phyloP scores from a whole-genome alignment of 2,888 invertebrate genomes.

The Metallyticus violacea region DNA sequence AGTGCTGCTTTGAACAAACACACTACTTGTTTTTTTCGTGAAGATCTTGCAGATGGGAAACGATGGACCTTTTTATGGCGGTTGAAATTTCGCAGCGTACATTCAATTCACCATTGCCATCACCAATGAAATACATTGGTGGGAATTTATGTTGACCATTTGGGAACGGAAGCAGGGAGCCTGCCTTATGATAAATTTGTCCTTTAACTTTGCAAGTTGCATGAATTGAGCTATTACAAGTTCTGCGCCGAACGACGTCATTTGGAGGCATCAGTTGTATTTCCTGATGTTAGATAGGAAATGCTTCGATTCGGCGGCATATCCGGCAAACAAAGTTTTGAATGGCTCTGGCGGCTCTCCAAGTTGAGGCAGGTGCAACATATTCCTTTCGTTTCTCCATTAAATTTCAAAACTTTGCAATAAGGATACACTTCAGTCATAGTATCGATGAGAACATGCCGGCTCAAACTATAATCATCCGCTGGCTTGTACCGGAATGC shows the following conservation, averaged over 20 bases:
- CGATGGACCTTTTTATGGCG: constrained; percentile 13
- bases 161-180: too few species aligned
- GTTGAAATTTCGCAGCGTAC: background rate
- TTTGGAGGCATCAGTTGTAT: background rate
- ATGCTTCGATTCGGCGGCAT: constrained; percentile 5
- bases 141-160: too few species aligned
- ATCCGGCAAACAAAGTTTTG: constrained; percentile 20
- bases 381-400: background rate
- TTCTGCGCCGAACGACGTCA: background rate
- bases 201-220: background rate
- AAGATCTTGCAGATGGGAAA: constrained; percentile 4
- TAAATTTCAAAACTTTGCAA: background rate
- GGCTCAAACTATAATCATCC: constrained; percentile 23
- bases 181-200: background rate
- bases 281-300: background rate
- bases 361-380: constrained; percentile 10
- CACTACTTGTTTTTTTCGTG: constrained; percentile 14
- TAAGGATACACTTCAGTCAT: constrained; percentile 13
- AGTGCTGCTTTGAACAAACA: background rate
- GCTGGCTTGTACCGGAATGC: constrained; percentile 30
- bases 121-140: constrained; percentile 21
- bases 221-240: background rate
- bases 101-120: constrained; percentile 12
- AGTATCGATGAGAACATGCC: constrained; percentile 4
- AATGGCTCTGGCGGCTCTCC: constrained; percentile 28